These are phyloP conservation scores for Apodemia mormo DNA, from an alignment of 2,888 invertebrate species.

Conservation along the genomic window DNA sequence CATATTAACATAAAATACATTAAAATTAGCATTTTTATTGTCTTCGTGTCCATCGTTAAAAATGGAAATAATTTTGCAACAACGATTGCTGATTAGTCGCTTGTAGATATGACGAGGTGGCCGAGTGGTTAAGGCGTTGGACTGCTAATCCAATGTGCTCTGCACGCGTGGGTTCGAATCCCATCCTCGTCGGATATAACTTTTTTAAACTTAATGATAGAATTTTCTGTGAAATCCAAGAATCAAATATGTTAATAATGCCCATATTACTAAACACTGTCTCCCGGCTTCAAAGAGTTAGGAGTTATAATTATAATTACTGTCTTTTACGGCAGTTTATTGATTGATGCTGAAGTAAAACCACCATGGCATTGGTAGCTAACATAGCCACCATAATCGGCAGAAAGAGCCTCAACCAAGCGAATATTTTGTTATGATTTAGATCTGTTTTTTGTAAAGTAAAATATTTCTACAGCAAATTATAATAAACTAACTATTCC, in stretches of 20 bases:
- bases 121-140: slow-evolving; percentile 93
- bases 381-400: slow-evolving; percentile 98
- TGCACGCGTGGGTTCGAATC: slow-evolving; percentile 93
- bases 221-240: too few species aligned
- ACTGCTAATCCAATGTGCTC: slow-evolving; percentile 94
- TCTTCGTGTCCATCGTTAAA: slow-evolving; percentile 1
- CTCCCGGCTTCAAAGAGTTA: too few species aligned
- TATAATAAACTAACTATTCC: too few species aligned
- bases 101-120: not conserved
- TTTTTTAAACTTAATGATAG: too few species aligned
- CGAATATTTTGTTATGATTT: not conserved
- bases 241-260: too few species aligned
- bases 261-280: too few species aligned
- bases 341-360: slow-evolving; percentile 97
- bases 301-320: too few species aligned
- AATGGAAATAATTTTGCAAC: not conserved
- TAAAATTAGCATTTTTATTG: not conserved
- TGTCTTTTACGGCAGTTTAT: slow-evolving; percentile 92
- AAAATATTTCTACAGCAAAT: too few species aligned
- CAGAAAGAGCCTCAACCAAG: slow-evolving; percentile 93
- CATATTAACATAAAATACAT: not conserved
- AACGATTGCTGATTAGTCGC: not conserved
- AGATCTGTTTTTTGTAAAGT: too few species aligned
- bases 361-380: slow-evolving; percentile 96
- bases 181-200: slow-evolving; percentile 85